Evolutionary conservation across 2,888 invertebrate species (phyloP).

Genomic region (Zaprionus lineosus): DNA sequence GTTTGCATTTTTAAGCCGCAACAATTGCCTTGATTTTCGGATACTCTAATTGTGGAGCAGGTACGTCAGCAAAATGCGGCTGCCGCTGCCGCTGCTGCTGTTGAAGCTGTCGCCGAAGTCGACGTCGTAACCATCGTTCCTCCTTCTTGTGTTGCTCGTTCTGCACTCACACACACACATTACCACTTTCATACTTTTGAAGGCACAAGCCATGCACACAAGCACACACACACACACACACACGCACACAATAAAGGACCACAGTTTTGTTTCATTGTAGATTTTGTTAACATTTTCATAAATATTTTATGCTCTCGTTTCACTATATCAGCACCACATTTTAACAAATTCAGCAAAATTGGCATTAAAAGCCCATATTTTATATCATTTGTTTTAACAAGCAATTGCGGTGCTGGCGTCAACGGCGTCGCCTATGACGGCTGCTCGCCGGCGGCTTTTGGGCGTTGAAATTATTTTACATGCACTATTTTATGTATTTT

Average conservation of each 20-base stretch:
- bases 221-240: constrained; percentile 21
- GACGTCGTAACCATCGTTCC: constrained; percentile 55
- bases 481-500: constrained; percentile 31
- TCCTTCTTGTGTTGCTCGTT: constrained; percentile 52
- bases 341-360: constrained; percentile 50
- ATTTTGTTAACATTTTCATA: constrained; percentile 38
- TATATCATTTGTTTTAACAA: constrained; percentile 58
- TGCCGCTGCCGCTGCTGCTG: constrained; percentile 20
- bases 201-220: constrained; percentile 15
- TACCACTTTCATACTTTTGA: too few species aligned
- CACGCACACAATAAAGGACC: constrained; percentile 30
- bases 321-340: constrained; percentile 54
- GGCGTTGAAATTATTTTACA: constrained; percentile 61
- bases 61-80: constrained; percentile 65
- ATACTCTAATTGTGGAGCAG: constrained; percentile 66
- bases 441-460: constrained; percentile 70
- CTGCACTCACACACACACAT: constrained; percentile 39
- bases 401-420: constrained; percentile 34
- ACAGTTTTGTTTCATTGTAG: constrained; percentile 56
- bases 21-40: constrained; percentile 61
- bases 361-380: constrained; percentile 48
- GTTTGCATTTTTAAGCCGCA: constrained; percentile 66
- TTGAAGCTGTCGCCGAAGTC: constrained; percentile 9
- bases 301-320: constrained; percentile 57
- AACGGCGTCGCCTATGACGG: constrained; percentile 18